These are phyloP conservation scores for Rhyacophila evoluta DNA, from an alignment of 2,888 invertebrate genomes.

Conservation along the genomic window DNA sequence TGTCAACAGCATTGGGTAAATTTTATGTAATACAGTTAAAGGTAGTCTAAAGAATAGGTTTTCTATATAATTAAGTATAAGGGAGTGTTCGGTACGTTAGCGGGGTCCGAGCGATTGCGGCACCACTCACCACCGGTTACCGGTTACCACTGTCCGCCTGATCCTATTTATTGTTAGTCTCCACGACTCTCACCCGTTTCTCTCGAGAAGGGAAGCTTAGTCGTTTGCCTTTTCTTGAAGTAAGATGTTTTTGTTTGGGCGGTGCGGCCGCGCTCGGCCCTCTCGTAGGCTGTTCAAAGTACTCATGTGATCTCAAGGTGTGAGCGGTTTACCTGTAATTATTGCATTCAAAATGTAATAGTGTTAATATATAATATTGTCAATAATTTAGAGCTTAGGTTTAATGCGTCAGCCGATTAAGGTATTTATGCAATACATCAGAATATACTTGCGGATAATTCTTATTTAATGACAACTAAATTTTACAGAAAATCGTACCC, in stretches of 20 bases:
- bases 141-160: constrained; percentile 36
- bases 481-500: constrained; percentile 49
- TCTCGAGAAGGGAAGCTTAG: not conserved
- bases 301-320: constrained; percentile 71
- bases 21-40: constrained; percentile 52
- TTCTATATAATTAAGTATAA: constrained; percentile 51
- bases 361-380: constrained; percentile 52
- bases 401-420: constrained; percentile 48
- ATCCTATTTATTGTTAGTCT: constrained; percentile 36
- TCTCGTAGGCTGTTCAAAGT: constrained; percentile 56
- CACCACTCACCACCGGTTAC: not conserved
- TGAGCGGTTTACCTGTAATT: constrained; percentile 59
- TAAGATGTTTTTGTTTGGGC: constrained; percentile 25
- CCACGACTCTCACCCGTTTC: constrained; percentile 27
- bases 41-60: constrained; percentile 52
- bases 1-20: constrained; percentile 55
- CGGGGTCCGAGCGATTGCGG: constrained; percentile 33
- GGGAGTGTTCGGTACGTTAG: constrained; percentile 47
- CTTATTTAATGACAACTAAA: constrained; percentile 50
- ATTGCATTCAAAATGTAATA: constrained; percentile 55
- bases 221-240: constrained; percentile 9
- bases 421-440: constrained; percentile 53
- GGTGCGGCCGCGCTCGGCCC: constrained; percentile 42
- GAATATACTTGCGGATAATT: constrained; percentile 42
- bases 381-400: constrained; percentile 51